Conservation (phyloP, 2,888 invertebrate species). For the Eudasyphora cyanicolor region DNA sequence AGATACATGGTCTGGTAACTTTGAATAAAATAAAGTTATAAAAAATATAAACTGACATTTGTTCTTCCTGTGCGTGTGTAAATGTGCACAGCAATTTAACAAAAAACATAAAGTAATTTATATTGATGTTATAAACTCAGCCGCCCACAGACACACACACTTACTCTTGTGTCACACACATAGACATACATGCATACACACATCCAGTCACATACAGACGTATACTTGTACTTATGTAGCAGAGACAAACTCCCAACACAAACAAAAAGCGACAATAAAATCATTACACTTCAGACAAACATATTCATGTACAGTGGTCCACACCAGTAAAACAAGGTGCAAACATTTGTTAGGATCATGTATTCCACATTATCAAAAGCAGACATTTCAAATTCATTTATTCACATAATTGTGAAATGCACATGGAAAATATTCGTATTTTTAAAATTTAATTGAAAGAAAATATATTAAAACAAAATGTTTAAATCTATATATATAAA, state of each 20-base stretch:
- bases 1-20: too few species aligned
- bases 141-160: conserved; percentile 24
- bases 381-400: too few species aligned
- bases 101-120: conserved; percentile 53
- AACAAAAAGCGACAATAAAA: conserved; percentile 26
- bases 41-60: conserved; percentile 32
- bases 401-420: too few species aligned
- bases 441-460: too few species aligned
- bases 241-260: conserved; percentile 7
- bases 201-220: conserved; percentile 25
- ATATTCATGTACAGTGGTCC: background rate
- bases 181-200: conserved; percentile 20
- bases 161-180: background rate
- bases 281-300: conserved; percentile 15
- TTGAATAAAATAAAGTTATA: conserved; percentile 34
- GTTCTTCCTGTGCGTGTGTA: background rate
- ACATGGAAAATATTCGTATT: too few species aligned
- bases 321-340: too few species aligned
- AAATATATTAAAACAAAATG: too few species aligned
- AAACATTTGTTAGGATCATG: too few species aligned
- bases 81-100: conserved; percentile 46
- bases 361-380: too few species aligned
- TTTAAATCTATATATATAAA: too few species aligned
- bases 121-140: conserved; percentile 58
- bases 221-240: background rate